Evolutionary conservation across 2,113 vertebrate species (phyloP).

Genomic region (Crocuta crocuta): DNA sequence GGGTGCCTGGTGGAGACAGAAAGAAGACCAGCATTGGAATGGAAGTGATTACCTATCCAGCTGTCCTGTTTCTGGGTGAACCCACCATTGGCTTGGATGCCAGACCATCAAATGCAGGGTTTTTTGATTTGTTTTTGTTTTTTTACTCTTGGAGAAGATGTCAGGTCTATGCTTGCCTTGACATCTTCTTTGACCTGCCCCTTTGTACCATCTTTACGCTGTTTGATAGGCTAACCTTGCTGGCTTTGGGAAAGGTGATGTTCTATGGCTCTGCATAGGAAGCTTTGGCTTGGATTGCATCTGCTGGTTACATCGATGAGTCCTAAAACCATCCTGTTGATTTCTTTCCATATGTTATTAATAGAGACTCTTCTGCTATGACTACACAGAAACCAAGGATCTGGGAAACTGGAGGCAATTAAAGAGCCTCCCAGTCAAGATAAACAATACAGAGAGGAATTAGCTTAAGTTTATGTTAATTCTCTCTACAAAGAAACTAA

Average conservation of each 20-base stretch:
- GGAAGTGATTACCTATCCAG: constrained; percentile 82
- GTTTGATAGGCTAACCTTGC: constrained; percentile 87
- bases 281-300: constrained; percentile 85
- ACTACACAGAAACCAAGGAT: neutral
- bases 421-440: neutral
- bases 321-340: constrained; percentile 90
- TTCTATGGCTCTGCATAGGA: constrained; percentile 85
- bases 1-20: constrained; percentile 82
- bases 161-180: neutral
- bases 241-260: constrained; percentile 86
- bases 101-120: constrained; percentile 76
- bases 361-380: constrained; percentile 85
- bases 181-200: constrained; percentile 86
- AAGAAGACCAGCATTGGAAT: constrained; percentile 81
- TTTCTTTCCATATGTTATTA: constrained; percentile 89
- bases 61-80: constrained; percentile 80
- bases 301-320: constrained; percentile 88
- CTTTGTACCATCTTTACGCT: constrained; percentile 88
- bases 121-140: constrained; percentile 42
- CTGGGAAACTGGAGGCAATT: neutral
- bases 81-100: constrained; percentile 81
- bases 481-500: constrained; percentile 74
- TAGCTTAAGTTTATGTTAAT: constrained; percentile 80
- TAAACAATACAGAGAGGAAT: constrained; percentile 67
- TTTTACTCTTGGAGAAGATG: constrained; percentile 84